These are phyloP conservation scores for Galago senegalensis DNA, from an alignment of 2,797 vertebrate genomes.

Conservation along the genomic window DNA sequence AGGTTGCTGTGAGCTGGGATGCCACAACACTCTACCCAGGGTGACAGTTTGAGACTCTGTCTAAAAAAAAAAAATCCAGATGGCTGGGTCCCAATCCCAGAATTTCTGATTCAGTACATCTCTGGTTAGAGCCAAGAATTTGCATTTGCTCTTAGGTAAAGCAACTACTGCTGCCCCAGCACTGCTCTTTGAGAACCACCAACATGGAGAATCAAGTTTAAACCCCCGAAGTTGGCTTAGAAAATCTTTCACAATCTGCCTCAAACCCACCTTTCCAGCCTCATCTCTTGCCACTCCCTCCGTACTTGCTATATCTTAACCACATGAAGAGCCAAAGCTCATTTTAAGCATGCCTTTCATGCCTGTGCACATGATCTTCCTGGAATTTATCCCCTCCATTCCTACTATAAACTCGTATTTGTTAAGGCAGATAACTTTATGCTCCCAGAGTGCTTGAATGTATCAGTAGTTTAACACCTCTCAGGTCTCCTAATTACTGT, in stretches of 20 bases:
- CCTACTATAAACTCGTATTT: background rate
- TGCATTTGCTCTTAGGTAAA: constrained; percentile 29
- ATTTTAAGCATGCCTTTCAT: constrained; percentile 51
- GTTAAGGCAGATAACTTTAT: constrained; percentile 14
- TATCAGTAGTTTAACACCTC: constrained; percentile 37
- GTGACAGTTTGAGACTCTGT: too few relatives aligned
- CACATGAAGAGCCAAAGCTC: background rate
- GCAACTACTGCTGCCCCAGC: background rate
- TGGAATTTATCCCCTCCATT: background rate
- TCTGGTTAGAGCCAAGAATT: constrained; percentile 5
- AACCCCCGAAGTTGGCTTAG: background rate
- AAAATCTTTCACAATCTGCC: constrained; percentile 5
- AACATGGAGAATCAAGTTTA: background rate
- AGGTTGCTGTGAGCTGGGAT: too few relatives aligned
- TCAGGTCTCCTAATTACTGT: constrained; percentile 16
- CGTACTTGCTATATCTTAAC: constrained; percentile 39
- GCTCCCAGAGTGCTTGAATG: background rate
- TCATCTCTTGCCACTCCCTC: constrained; percentile 2
- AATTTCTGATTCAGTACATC: constrained; percentile 35
- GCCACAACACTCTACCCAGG: too few relatives aligned
- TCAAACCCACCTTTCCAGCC: constrained; percentile 13
- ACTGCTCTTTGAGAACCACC: background rate
- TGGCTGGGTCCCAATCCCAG: background rate
- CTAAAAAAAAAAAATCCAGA: too few relatives aligned
- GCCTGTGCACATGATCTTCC: constrained; percentile 41